Evolutionary conservation across 2,888 invertebrate species (phyloP).

Genomic region (Drosophila aldrichi): DNA sequence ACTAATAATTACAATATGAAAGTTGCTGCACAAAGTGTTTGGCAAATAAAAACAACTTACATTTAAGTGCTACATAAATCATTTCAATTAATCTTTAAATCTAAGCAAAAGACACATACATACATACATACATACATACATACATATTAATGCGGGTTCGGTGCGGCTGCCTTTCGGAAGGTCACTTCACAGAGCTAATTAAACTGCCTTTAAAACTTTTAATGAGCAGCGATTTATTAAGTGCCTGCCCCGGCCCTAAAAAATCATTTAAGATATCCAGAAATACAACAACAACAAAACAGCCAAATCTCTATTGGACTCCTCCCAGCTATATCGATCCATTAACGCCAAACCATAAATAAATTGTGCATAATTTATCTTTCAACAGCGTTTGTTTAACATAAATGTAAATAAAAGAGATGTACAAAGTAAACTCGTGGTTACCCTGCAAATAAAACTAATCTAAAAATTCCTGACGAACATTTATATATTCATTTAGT

Average conservation of each 20-base stretch:
- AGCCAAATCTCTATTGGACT: constrained; percentile 7
- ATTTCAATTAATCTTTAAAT: constrained; percentile 47
- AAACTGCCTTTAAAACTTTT: constrained; percentile 68
- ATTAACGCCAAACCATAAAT: constrained; percentile 58
- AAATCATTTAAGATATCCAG: constrained; percentile 5
- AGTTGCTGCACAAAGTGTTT: constrained; percentile 55
- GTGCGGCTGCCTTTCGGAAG: constrained; percentile 6
- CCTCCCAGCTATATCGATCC: constrained; percentile 54
- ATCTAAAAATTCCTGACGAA: not conserved
- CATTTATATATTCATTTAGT: too few relatives aligned
- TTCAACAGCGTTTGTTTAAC: constrained; percentile 55
- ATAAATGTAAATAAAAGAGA: constrained; percentile 38
- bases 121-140: too few relatives aligned
- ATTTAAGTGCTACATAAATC: constrained; percentile 39
- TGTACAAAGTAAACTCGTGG: not conserved
- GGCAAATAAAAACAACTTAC: constrained; percentile 23
- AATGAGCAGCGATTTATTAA: constrained; percentile 70
- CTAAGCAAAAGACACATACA: constrained; percentile 9
- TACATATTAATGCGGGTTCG: constrained; percentile 2
- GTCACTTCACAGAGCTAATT: constrained; percentile 44
- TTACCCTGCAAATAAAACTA: constrained; percentile 8
- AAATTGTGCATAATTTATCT: constrained; percentile 72
- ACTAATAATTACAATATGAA: constrained; percentile 54
- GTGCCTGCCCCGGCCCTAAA: constrained; percentile 27
- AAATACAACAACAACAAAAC: constrained; percentile 10